Conservation (phyloP, 92 coral and sea anemone genomes). For the Siderastrea siderea region DNA sequence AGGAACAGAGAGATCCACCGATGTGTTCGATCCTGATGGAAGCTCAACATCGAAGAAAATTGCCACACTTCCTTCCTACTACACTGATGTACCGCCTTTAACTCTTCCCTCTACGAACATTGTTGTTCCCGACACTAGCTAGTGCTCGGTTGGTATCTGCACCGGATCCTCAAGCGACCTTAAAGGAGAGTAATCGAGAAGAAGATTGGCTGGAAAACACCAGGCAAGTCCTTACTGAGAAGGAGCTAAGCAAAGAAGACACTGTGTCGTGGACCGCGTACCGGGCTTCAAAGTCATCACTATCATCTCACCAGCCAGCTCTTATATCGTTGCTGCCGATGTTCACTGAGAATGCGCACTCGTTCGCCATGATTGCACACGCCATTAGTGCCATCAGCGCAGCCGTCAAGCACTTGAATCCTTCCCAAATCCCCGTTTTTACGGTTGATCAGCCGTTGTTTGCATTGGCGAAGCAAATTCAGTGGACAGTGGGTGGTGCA, state of each 20-base stretch:
- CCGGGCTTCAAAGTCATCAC: conserved; percentile 54
- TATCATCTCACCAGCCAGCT: conserved; percentile 36
- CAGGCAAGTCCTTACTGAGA: conserved; percentile 33
- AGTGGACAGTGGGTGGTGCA: conserved; percentile 45
- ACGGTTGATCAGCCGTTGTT: conserved; percentile 59
- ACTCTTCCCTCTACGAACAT: conserved; percentile 28
- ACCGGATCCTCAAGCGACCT: conserved; percentile 10
- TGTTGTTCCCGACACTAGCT: conserved; percentile 46
- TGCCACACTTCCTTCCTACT: conserved; percentile 44
- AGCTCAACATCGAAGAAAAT: conserved; percentile 54
- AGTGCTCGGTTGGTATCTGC: conserved; percentile 7
- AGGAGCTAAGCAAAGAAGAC: conserved; percentile 39
- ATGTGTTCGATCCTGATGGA: conserved; percentile 32
- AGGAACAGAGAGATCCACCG: conserved; percentile 44
- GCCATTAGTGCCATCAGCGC: conserved; percentile 49
- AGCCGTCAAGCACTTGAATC: conserved; percentile 49
- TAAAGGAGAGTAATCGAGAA: conserved; percentile 30
- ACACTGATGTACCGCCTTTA: conserved; percentile 55
- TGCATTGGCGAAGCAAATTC: conserved; percentile 58
- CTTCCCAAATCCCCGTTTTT: conserved; percentile 54
- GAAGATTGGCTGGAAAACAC: conserved; percentile 61
- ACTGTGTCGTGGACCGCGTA: conserved; percentile 59
- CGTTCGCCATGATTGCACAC: conserved; percentile 58
- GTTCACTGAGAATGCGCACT: conserved; percentile 43
- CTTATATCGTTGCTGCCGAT: conserved; percentile 46